These are phyloP conservation scores for Poecile montanus DNA, from an alignment of 2,797 vertebrate genomes.

Conservation along the genomic window DNA sequence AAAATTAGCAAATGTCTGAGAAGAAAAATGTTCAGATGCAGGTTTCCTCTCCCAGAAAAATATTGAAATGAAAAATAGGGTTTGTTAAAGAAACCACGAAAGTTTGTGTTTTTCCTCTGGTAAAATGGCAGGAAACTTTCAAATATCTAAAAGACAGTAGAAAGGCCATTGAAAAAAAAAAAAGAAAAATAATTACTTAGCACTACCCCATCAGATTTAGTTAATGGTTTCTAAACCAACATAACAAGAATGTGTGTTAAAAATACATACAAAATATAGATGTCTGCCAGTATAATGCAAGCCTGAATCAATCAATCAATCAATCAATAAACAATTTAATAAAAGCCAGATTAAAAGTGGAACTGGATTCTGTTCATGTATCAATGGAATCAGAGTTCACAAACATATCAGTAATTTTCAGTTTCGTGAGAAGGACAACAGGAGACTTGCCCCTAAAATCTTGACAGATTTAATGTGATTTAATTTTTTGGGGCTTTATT, in stretches of 20 bases:
- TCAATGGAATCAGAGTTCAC: not conserved
- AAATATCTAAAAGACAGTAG: not conserved
- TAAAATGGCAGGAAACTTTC: not conserved
- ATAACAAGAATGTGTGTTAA: accelerated
- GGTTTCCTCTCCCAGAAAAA: not conserved
- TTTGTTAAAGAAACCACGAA: not conserved
- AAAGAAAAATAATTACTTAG: not conserved
- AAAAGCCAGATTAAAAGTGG: no score
- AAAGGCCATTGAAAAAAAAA: not conserved
- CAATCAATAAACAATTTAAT: not conserved
- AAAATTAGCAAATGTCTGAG: not conserved
- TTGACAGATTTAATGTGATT: not conserved
- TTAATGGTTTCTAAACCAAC: not conserved
- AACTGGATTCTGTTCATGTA: not conserved
- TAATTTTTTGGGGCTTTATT: not conserved
- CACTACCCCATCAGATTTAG: accelerated
- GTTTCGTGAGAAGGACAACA: not conserved
- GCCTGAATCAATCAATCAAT: accelerated
- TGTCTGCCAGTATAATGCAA: not conserved
- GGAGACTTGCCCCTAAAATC: not conserved
- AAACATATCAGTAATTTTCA: not conserved
- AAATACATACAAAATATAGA: no score
- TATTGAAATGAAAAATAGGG: accelerated
- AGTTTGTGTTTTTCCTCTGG: not conserved
- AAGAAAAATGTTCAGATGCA: not conserved